Evolutionary conservation across 2,113 vertebrate species (phyloP).

Genomic region (Brienomyrus brachyistius): DNA sequence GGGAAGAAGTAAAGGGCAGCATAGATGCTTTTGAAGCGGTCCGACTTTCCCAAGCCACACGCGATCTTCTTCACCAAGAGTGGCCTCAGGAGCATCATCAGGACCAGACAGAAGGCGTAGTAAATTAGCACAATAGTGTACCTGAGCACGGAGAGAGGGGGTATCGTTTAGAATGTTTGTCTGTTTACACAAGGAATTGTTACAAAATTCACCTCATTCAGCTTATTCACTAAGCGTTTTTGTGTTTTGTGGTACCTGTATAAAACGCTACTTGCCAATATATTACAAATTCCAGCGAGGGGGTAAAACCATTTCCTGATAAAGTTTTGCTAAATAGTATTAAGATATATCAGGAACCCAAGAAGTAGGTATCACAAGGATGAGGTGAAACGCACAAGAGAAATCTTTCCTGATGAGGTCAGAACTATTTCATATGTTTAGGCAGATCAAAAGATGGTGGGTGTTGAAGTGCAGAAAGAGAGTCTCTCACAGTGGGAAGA

Average conservation of each 20-base stretch:
- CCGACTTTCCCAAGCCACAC: slow-evolving; percentile 87
- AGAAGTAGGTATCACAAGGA: not conserved
- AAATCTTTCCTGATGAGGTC: not conserved
- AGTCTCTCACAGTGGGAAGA: slow-evolving; percentile 83
- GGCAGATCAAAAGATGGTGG: not conserved
- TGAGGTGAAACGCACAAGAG: not conserved
- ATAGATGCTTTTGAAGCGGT: slow-evolving; percentile 94
- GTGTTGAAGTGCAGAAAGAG: not conserved
- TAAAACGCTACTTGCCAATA: not conserved
- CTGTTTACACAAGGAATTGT: not conserved
- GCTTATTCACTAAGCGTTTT: not conserved
- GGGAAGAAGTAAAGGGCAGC: slow-evolving; percentile 97
- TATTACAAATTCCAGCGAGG: not conserved
- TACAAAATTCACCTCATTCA: not conserved
- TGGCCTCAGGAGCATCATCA: slow-evolving; percentile 97
- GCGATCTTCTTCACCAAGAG: slow-evolving; percentile 95
- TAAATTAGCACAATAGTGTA: slow-evolving; percentile 97
- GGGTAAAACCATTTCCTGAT: not conserved
- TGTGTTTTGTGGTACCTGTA: not conserved
- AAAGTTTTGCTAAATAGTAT: not conserved
- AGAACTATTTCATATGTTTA: not conserved
- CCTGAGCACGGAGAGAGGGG: slow-evolving; percentile 44
- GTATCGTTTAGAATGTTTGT: not conserved
- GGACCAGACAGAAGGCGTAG: slow-evolving; percentile 86
- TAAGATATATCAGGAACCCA: not conserved